Evolutionary conservation across 2,113 vertebrate species (phyloP).

Genomic region (Serinus canaria): DNA sequence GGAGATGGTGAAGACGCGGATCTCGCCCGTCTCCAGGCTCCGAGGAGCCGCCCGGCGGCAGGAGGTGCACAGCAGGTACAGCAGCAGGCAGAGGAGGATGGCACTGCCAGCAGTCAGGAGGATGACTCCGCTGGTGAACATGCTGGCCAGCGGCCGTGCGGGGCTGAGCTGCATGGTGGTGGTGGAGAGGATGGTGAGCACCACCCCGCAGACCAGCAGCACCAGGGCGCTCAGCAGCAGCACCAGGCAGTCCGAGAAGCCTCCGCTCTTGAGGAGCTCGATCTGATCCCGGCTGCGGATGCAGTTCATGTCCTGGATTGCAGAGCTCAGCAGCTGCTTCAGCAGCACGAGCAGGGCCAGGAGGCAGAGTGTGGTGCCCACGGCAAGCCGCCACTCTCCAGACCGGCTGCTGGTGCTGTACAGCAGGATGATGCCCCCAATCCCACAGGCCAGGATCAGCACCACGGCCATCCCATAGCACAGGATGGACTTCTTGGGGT

Average conservation of each 20-base stretch:
- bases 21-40: neutral
- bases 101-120: constrained; percentile 80
- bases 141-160: constrained; percentile 77
- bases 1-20: constrained; percentile 89
- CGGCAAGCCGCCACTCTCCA: constrained; percentile 90
- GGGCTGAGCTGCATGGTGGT: constrained; percentile 79
- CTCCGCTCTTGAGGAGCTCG: constrained; percentile 89
- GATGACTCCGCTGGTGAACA: constrained; percentile 89
- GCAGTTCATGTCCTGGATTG: constrained; percentile 98
- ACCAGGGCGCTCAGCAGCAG: constrained; percentile 84
- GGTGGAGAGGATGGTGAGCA: constrained; percentile 84
- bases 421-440: constrained; percentile 87
- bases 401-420: constrained; percentile 94
- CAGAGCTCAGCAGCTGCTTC: constrained; percentile 96
- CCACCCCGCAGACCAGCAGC: constrained; percentile 84
- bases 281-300: constrained; percentile 87
- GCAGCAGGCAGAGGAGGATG: constrained; percentile 80
- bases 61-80: constrained; percentile 76
- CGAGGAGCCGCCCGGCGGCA: constrained; percentile 25
- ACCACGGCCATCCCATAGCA: constrained; percentile 87
- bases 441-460: constrained; percentile 88
- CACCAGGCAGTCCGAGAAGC: constrained; percentile 85
- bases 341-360: constrained; percentile 89
- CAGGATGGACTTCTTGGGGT: constrained; percentile 87
- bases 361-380: constrained; percentile 88